Base-by-base conservation (phyloP, 1,140 invertebrate genomes). In the Eupristina koningsbergeri region DNA sequence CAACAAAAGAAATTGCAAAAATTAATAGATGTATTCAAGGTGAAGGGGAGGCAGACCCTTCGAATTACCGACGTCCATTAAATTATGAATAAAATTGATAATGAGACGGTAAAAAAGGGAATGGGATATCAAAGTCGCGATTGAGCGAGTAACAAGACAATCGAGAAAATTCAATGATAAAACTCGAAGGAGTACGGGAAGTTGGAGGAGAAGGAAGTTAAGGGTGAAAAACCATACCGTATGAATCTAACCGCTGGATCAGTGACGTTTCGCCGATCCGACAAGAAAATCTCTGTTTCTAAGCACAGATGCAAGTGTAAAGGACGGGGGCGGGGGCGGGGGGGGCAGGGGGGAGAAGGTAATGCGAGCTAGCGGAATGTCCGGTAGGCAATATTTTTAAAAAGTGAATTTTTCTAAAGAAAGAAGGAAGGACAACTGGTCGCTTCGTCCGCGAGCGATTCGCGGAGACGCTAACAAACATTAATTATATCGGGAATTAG, bases 401-500 rank as follows among this genome's bases (percentile, higher is more conserved):
- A 9, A 36, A 13, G 7, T 11, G 0, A 17, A 41, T 6, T 41
- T 71, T 71, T 71, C 17, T 5, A 71, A 53, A n/a, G 6, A 15
- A 47, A 11, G 73, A 29, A 6, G 36, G 36, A 19, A 36, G 36
- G 1, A 13, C 22, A n/a, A 9, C 11, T 19, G 22, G 39, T 26
- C 36, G 19, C 15, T 71, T 26, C 36, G 22, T 71, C 22, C 36
- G 19, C 67, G 31, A 50, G 45, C 45, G 15, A 26, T 58, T 58
- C 22, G 53, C 53, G 19, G 26, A 17, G 58, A 36, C 53, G 31
- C 34, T 26, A 39, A 61, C 5, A 50, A 39, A 39, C 58, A 79
- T 67, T 79, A 79, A 79, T 79, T 79, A 79, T 64, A 79, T 64
- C 61, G 39, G 36, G 39, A 39, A 36, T 50, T 64, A 79, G 61